Evolutionary conservation across 2,113 vertebrate species (phyloP), one percentile per base, ranked within the genome.

Genomic region (Corydoras maculifer): DNA sequence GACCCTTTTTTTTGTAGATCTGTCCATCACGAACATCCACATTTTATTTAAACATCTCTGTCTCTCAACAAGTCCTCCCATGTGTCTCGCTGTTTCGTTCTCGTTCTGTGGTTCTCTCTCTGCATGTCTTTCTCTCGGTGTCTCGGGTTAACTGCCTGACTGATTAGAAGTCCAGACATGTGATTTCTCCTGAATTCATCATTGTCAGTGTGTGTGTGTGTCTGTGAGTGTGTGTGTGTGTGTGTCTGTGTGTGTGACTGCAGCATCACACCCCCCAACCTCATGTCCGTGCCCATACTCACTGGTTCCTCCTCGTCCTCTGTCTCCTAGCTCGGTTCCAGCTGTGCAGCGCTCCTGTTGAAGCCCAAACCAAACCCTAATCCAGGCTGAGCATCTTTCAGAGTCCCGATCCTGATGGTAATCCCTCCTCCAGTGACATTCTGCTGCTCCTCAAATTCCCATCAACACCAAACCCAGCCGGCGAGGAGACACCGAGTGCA

Each of bases 221-320:
- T 25, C 18, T 25, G 53, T 55, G 15, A 55, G 63, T 66, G 29
- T 66, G 65, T 66, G 64, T 55, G 65, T 66, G 65, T 66, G 65
- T 55, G 65, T 67, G 65, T 67, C 4, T 59, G 55, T 68, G 66
- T 68, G 66, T 58, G 55, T 43, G 43, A 68, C 25, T 68, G 67
- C 67, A 69, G 67, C 67, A 69, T 35, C 55, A 57, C 7, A 43
- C 54, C 12, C 54, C 54, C 54, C 54, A 53, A n/a, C 55, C 67
- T 57, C 5, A 57, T 59, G 32, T 32, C 67, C 57, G 57, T 69
- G 48, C 49, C 43, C 43, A 7, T 69, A 69, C 67, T 69, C 67
- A 69, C 67, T 69, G 57, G 35, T 69, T 69, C 57, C 43, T 69
- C 18, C 35, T 69, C 13, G 67, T 60, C 67, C 57, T 69, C 67